phyloP scores from a whole-genome alignment of 2,113 vertebrate species.

The Blennius ocellaris region DNA sequence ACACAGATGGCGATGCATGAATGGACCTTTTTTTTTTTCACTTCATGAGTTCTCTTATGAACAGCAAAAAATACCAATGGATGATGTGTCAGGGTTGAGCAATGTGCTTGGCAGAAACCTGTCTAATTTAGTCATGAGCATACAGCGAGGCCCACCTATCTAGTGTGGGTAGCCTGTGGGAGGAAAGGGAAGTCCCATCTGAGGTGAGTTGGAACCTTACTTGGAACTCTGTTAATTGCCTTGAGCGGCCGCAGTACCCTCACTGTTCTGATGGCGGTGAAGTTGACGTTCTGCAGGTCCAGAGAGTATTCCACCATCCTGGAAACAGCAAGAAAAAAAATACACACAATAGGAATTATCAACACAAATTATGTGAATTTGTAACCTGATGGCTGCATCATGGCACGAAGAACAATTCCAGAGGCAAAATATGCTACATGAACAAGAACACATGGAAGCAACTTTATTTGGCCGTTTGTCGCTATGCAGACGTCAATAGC shows the following conservation, averaged over 20 bases:
- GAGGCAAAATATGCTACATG: no score
- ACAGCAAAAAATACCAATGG: neutral
- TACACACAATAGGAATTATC: constrained; percentile 2
- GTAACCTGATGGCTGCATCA: no score
- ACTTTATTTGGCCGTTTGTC: no score
- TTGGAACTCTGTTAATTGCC: constrained; percentile 98
- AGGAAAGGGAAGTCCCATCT: neutral
- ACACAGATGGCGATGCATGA: neutral
- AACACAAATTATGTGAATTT: neutral
- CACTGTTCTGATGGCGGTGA: constrained; percentile 97
- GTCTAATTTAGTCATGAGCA: neutral
- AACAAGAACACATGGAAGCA: no score
- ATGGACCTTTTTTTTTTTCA: neutral
- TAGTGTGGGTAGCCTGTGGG: neutral
- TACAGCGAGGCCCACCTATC: neutral
- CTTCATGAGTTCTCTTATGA: neutral
- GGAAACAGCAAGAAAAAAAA: constrained; percentile 44
- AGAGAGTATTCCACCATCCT: constrained; percentile 98
- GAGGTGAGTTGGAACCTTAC: constrained; percentile 83
- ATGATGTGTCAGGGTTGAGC: neutral
- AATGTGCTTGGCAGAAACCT: neutral
- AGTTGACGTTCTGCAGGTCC: constrained; percentile 96
- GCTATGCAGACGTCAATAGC: no score
- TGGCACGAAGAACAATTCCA: no score
- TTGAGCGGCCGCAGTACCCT: constrained; percentile 95